phyloP scores from a whole-genome alignment of 2,113 vertebrate genomes.

The Desmodus rotundus region DNA sequence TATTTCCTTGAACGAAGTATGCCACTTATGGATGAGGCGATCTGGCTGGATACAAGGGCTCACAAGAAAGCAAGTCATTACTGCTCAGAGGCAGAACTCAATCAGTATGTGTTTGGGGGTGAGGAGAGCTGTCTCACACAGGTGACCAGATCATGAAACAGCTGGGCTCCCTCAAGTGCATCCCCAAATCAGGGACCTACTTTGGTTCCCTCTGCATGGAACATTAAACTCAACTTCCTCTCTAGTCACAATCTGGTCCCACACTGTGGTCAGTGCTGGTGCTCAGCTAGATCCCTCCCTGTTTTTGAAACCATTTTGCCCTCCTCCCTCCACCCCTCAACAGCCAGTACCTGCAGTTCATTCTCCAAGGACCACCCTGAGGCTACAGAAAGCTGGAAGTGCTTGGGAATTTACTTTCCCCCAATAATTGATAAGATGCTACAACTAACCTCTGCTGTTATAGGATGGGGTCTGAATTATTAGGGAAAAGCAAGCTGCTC shows the following conservation, averaged over 20 bases:
- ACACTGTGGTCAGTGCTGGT: background rate
- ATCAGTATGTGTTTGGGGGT: background rate
- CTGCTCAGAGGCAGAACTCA: background rate
- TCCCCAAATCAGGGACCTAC: background rate
- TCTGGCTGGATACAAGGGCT: background rate
- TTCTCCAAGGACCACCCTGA: background rate
- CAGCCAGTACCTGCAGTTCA: background rate
- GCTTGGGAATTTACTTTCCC: background rate
- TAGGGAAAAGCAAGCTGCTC: background rate
- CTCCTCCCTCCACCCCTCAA: accelerated
- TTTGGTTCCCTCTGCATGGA: background rate
- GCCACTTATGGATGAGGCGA: background rate
- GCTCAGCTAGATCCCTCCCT: background rate
- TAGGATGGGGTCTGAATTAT: background rate
- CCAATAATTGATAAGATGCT: background rate
- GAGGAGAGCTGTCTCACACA: background rate
- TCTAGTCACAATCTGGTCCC: background rate
- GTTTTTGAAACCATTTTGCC: background rate
- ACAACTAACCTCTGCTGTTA: background rate
- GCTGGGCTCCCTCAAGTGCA: background rate
- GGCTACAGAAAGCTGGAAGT: background rate
- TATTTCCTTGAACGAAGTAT: background rate
- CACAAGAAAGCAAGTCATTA: background rate
- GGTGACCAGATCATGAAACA: background rate
- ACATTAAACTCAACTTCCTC: background rate